These are phyloP conservation scores for Eurosta solidaginis DNA, from an alignment of 1,140 invertebrate genomes.

Conservation along the genomic window DNA sequence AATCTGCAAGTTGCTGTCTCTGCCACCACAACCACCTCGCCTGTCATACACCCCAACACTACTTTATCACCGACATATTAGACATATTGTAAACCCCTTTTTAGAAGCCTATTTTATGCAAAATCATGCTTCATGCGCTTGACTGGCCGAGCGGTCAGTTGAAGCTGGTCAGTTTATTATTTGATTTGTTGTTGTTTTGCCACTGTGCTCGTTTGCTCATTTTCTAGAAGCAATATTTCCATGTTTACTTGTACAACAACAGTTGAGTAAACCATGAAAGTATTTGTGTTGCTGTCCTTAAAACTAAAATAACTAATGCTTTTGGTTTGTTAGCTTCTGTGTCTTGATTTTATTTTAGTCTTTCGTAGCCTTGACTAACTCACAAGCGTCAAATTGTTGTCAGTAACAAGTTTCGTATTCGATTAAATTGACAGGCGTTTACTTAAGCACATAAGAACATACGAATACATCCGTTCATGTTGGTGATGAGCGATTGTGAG, in stretches of 20 bases:
- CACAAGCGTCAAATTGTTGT: conserved; percentile 2
- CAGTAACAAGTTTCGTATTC: conserved; percentile 23
- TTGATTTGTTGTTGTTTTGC: not conserved
- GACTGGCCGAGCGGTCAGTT: not conserved
- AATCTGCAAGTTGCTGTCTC: not conserved
- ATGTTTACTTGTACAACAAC: conserved; percentile 9
- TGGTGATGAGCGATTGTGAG: too few species aligned
- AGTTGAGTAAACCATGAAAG: conserved; percentile 2
- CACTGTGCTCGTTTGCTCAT: not conserved
- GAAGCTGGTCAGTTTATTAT: conserved; percentile 18
- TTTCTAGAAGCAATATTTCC: not conserved
- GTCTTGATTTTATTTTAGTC: not conserved
- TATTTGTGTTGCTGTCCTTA: not conserved
- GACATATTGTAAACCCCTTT: not conserved
- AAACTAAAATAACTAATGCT: conserved; percentile 18
- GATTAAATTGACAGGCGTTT: conserved; percentile 18
- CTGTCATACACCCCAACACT: not conserved
- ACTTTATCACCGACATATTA: not conserved
- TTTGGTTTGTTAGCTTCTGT: not conserved
- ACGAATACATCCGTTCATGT: not conserved
- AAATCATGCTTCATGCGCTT: conserved; percentile 18
- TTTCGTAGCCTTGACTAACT: not conserved
- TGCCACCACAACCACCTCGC: not conserved
- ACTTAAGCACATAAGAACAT: not conserved
- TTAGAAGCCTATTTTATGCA: not conserved